Percentiles rank a stretch among this genome's conserved stretches.
phyloP scores from a whole-genome alignment of 2,888 invertebrate species.

The Ariolimax columbianus region DNA sequence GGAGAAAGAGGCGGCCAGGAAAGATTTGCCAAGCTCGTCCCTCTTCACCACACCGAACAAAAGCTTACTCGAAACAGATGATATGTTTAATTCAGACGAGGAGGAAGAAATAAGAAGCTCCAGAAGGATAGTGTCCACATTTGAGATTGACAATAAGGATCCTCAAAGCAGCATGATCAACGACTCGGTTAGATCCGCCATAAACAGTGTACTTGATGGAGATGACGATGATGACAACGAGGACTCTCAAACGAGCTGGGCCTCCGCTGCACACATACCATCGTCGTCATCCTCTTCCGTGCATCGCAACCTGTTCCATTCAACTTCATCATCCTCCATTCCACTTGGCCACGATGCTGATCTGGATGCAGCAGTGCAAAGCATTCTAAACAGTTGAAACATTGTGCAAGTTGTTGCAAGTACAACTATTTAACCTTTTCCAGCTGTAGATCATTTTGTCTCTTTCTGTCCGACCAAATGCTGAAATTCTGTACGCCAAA shows the following conservation, averaged over 20 bases:
- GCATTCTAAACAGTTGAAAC: conserved; percentile 39
- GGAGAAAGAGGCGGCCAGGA: conserved; percentile 16
- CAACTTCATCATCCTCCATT: conserved; percentile 12
- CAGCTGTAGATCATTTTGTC: not conserved
- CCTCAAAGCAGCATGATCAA: conserved; percentile 52
- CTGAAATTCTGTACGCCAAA: no score
- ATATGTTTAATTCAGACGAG: conserved; percentile 45
- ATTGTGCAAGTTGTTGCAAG: not conserved
- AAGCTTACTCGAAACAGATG: conserved; percentile 46
- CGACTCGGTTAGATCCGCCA: conserved; percentile 47
- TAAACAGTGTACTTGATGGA: conserved; percentile 47
- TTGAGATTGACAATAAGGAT: conserved; percentile 50
- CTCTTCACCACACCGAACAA: conserved; percentile 44
- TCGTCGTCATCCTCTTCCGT: conserved; percentile 18
- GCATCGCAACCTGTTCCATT: not conserved
- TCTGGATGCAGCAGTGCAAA: conserved; percentile 49
- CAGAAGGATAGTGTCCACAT: conserved; percentile 7
- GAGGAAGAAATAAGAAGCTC: conserved; percentile 32
- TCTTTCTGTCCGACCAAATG: not conserved
- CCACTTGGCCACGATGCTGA: conserved; percentile 39
- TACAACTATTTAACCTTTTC: not conserved
- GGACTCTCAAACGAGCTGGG: conserved; percentile 37
- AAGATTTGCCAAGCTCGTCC: conserved; percentile 32
- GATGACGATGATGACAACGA: conserved; percentile 31
- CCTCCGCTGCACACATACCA: conserved; percentile 15